Percentiles rank a stretch among this genome's conserved stretches.
These are phyloP conservation scores for Melieria crassipennis DNA, from an alignment of 2,888 invertebrate species.

Conservation along the genomic window DNA sequence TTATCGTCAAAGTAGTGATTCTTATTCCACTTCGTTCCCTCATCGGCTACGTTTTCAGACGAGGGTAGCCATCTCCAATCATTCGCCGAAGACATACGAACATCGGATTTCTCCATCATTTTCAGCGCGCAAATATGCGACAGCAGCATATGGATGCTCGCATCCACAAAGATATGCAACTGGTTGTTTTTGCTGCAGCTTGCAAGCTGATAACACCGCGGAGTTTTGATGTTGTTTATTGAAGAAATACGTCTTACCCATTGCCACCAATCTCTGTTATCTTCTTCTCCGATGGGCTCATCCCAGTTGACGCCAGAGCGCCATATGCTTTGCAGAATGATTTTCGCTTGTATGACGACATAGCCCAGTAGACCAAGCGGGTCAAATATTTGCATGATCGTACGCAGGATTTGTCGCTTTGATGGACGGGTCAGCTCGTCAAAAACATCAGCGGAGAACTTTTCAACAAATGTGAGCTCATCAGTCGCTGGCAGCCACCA, in stretches of 20 bases:
- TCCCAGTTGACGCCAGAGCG: constrained; percentile 24
- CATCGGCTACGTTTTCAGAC: constrained; percentile 33
- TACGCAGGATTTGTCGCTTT: constrained; percentile 29
- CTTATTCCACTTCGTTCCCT: constrained; percentile 30
- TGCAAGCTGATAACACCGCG: constrained; percentile 39
- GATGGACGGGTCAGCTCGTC: constrained; percentile 30
- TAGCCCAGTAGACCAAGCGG: constrained; percentile 28
- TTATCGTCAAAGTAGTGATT: constrained; percentile 10
- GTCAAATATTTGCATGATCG: constrained; percentile 33
- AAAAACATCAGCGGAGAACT: constrained; percentile 21
- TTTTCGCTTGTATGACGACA: constrained; percentile 25
- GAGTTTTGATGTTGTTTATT: constrained; percentile 37
- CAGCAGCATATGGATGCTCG: constrained; percentile 13
- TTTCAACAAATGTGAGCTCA: constrained; percentile 36
- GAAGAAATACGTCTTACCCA: constrained; percentile 24
- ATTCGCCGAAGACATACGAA: constrained; percentile 14
- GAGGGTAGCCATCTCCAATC: constrained; percentile 34
- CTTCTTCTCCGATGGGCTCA: constrained; percentile 17
- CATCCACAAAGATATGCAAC: constrained; percentile 42
- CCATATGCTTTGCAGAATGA: constrained; percentile 24
- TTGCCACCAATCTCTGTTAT: constrained; percentile 37
- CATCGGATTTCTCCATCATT: neutral
- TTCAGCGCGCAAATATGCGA: constrained; percentile 15
- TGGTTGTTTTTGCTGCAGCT: constrained; percentile 24
- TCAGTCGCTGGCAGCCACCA: constrained; percentile 42